Percentiles rank a stretch among this genome's conserved stretches.
Conservation (phyloP, 2,113 vertebrate genomes). For the Cyphomyrus plagiostoma region DNA sequence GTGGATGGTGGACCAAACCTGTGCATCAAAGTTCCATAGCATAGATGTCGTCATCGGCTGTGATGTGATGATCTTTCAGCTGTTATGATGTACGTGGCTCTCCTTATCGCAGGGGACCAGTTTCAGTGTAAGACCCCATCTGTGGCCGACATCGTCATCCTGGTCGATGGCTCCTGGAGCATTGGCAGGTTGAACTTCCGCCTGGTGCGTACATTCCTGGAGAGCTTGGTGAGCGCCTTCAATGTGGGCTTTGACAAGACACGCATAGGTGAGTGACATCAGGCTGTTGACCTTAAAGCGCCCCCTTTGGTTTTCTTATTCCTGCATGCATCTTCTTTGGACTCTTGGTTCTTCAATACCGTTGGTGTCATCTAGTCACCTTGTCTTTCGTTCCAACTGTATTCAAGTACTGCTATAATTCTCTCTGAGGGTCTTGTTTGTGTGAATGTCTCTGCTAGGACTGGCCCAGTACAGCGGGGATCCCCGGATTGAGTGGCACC, state of each 20-base stretch:
- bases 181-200: slow-evolving; percentile 94
- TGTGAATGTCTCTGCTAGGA: slow-evolving; percentile 53
- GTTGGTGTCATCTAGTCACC: not conserved
- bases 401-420: not conserved
- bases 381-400: not conserved
- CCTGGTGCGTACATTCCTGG: slow-evolving; percentile 85
- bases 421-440: not conserved
- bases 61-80: slow-evolving; percentile 14
- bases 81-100: not conserved
- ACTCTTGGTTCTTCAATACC: not conserved
- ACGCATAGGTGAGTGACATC: slow-evolving; percentile 71
- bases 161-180: slow-evolving; percentile 97
- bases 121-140: slow-evolving; percentile 79
- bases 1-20: slow-evolving; percentile 39
- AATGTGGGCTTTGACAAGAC: slow-evolving; percentile 77
- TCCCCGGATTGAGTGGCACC: slow-evolving; percentile 90
- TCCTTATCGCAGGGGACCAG: slow-evolving; percentile 51
- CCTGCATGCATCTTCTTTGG: not conserved
- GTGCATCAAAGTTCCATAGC: slow-evolving; percentile 33
- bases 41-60: not conserved
- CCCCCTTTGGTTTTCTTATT: not conserved
- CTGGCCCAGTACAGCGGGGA: slow-evolving; percentile 95
- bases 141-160: slow-evolving; percentile 85
- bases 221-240: slow-evolving; percentile 85
- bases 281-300: not conserved